Evolutionary conservation across 2,888 invertebrate species (phyloP), one percentile per base, ranked within the genome.

Genomic region (Trachelus stipa): DNA sequence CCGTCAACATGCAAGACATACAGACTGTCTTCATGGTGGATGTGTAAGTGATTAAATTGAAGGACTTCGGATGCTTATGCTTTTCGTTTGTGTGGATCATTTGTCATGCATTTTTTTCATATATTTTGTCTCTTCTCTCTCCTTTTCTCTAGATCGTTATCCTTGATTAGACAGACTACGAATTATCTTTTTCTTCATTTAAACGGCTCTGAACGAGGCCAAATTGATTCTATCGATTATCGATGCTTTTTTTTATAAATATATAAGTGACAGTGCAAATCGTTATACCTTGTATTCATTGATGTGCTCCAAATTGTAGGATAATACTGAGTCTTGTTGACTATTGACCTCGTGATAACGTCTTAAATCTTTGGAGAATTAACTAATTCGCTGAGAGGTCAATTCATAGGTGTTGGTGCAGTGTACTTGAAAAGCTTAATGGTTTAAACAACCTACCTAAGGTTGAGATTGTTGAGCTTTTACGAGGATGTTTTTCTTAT

Each of bases 1-100:
- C 77, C 68, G 68, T 68, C n/a, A 82, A 77, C 40, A 83, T 83
- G 83, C 82, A 81, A 68, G 77, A 80, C n/a, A 73, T 78, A 3
- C 80, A 77, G 75, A 80, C 78, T 34, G 80, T 80, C 75, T 75
- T 78, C 73, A 74, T 76, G 31, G 73, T 37, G 73, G 73, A 71
- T 31, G 31, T 34, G 71, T 71, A 71, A 71, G 71, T 71, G 56
- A 56, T 23, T 6, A 71, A 34, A 71, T 71, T 12, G 23, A 23
- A 3, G 33, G 71, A 31, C 31, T 31, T 23, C 12, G 12, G 71
- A 71, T 31, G 15, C 12, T 34, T 31, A 12, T 34, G 4, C 3
- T 31, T 71, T 71, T 34, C 71, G 6, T 12, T 71, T 56, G 9
- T 56, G 23, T 56, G 23, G 2, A 56, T 56, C 23, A 56, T 56